Base-by-base conservation (phyloP, 2,888 invertebrate species). In the Drosophila anomelani region DNA sequence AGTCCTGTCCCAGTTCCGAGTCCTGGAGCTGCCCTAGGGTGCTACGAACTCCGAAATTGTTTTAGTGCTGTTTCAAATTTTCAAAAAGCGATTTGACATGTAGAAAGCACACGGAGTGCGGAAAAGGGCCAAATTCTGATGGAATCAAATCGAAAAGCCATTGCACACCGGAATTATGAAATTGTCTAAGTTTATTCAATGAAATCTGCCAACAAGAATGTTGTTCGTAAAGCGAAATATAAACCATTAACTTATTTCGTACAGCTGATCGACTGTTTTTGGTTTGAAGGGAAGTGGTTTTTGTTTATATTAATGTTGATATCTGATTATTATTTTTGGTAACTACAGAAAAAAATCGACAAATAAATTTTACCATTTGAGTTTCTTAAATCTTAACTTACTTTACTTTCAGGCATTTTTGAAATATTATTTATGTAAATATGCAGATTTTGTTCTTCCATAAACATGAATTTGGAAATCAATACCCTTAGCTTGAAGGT, bases 41-140 rank as follows among this genome's bases (percentile, higher is more conserved):
- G 32, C 51, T 51, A 4, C 47, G 66, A 64, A 67, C 58, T 73
- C 55, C 64, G 58, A 75, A 86, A 79, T 69, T 74, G 60, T 83
- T 79, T 75, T 53, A 77, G 59, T 69, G 79, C 68, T 60, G 39
- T 73, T 73, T 38, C 34, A 64, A 72, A 56, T 54, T 72, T 74
- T 70, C 10, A 56, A 67, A 76, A 76, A 72, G 53, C 73, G 59
- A 76, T 70, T 74, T 49, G 58, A 56, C 49, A 68, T 64, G 61
- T 41, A 72, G 60, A 41, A 46, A 38, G 75, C 46, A 47, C 43
- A 26, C 47, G 12, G 47, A 73, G 53, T 49, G 51, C 23, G 39
- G 34, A 56, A 70, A 20, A 34, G 51, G 53, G 44, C 72, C 70
- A 46, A 68, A 70, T 56, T 70, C 32, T 36, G 71, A 57, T 70